These are phyloP conservation scores for Sander lucioperca DNA, from an alignment of 2,113 vertebrate genomes.

Conservation along the genomic window DNA sequence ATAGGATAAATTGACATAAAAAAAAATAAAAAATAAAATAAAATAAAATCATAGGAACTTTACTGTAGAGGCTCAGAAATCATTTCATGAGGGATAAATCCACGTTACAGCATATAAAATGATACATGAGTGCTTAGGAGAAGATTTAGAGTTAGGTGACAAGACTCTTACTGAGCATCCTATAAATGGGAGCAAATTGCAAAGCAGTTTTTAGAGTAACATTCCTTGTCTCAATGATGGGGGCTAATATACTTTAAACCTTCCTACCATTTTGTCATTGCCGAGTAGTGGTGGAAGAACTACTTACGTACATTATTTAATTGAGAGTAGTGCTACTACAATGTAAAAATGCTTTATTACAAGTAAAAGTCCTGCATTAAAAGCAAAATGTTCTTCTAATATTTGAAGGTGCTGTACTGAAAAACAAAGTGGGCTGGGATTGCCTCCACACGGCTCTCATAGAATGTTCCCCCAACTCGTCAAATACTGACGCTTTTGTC, in stretches of 20 bases:
- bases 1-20: slow-evolving; percentile 48
- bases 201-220: slow-evolving; percentile 5
- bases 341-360: no score
- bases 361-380: no score
- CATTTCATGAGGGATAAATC: slow-evolving; percentile 49
- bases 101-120: slow-evolving; percentile 18
- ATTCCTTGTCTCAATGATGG: not conserved
- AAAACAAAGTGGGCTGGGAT: no score
- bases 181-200: slow-evolving; percentile 4
- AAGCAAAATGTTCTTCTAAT: no score
- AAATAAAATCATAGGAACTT: slow-evolving; percentile 52
- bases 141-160: slow-evolving; percentile 12
- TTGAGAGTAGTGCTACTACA: not conserved
- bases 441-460: no score
- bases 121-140: not conserved
- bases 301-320: not conserved
- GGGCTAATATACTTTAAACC: not conserved
- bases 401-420: no score
- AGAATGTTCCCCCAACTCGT: no score
- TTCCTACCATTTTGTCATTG: not conserved
- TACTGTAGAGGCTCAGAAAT: slow-evolving; percentile 50
- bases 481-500: no score
- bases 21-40: no score
- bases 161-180: not conserved
- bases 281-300: not conserved